A percentile compares a stretch with the other conserved stretches of the same genome.
These are phyloP conservation scores for Caranx melampygus DNA, from an alignment of 2,113 vertebrate species.

Conservation along the genomic window DNA sequence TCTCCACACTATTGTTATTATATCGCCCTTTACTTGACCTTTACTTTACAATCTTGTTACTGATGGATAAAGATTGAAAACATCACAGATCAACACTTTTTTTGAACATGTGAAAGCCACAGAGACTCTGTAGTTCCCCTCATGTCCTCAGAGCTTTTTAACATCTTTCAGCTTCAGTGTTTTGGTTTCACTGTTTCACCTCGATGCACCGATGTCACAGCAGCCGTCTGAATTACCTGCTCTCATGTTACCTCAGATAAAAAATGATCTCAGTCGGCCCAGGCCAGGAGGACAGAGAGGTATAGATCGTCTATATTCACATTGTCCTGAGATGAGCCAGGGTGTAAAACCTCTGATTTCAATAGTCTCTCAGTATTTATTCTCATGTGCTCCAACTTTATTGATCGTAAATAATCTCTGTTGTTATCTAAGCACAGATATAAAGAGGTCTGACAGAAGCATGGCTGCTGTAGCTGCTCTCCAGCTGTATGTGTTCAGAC, in stretches of 20 bases:
- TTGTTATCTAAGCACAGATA: constrained; percentile 23
- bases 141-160: neutral
- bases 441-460: constrained; percentile 7
- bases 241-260: neutral
- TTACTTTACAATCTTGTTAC: neutral
- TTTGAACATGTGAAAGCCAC: neutral
- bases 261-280: neutral
- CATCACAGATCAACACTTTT: neutral
- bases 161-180: neutral
- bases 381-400: neutral
- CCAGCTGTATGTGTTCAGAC: constrained; percentile 22
- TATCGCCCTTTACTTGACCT: no score
- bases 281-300: neutral
- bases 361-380: neutral
- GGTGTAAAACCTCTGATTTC: neutral
- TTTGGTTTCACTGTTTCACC: neutral
- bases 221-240: neutral
- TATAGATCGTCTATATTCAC: neutral
- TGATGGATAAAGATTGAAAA: neutral
- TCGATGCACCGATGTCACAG: neutral
- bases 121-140: neutral
- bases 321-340: neutral
- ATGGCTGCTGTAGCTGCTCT: constrained; percentile 11
- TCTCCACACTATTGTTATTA: neutral
- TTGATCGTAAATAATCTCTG: neutral